Evolutionary conservation across 1,140 invertebrate species (phyloP).

Genomic region (Papilio polytes): DNA sequence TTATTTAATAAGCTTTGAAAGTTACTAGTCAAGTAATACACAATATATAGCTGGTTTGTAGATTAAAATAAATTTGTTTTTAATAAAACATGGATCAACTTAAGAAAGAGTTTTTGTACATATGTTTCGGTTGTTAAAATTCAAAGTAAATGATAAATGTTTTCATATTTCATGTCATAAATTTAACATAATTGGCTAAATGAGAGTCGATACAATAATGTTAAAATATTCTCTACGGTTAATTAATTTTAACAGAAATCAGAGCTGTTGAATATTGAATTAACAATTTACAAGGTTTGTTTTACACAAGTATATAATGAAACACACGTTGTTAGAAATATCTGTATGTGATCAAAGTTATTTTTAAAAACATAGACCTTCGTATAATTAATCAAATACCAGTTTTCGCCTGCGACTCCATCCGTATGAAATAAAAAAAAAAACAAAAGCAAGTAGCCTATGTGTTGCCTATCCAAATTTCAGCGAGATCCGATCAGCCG

Average conservation of each 20-base stretch:
- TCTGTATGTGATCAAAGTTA: too few relatives aligned
- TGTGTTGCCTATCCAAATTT: too few relatives aligned
- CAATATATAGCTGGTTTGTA: too few relatives aligned
- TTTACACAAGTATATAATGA: neutral
- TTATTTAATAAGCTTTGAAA: slow-evolving; percentile 21
- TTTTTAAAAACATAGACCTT: too few relatives aligned
- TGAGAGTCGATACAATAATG: slow-evolving; percentile 7
- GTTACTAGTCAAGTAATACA: neutral
- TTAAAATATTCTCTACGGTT: neutral
- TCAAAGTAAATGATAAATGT: neutral
- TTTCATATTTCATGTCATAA: neutral
- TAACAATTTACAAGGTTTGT: neutral
- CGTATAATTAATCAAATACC: too few relatives aligned
- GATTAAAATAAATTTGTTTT: too few relatives aligned
- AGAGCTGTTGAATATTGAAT: neutral
- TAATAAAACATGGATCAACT: neutral
- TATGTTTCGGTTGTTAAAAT: neutral
- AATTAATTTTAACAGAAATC: neutral
- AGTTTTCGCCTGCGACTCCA: too few relatives aligned
- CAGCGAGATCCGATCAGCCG: too few relatives aligned
- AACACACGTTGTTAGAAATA: too few relatives aligned
- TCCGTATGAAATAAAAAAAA: too few relatives aligned
- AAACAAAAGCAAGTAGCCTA: too few relatives aligned
- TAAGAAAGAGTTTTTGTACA: neutral
- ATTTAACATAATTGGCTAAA: neutral